Evolutionary conservation across 2,888 invertebrate genomes (phyloP).

Genomic region (Endotricha flammealis): DNA sequence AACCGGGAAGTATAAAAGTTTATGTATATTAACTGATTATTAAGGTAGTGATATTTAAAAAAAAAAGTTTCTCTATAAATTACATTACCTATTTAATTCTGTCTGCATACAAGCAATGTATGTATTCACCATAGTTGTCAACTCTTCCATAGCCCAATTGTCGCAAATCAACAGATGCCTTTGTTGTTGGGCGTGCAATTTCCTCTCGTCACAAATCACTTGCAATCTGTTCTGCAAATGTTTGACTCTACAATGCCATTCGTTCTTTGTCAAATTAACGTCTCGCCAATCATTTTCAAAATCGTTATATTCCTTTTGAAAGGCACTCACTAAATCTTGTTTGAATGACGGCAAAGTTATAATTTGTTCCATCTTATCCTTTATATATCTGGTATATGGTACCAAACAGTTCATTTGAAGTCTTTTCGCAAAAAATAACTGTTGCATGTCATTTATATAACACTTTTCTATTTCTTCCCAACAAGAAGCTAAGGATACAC

Average conservation of each 20-base stretch:
- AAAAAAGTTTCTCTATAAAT: too few species aligned
- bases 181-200: slow-evolving; percentile 73
- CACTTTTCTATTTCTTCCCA: slow-evolving; percentile 73
- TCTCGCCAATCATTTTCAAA: slow-evolving; percentile 78
- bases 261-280: slow-evolving; percentile 77
- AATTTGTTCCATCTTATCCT: slow-evolving; percentile 73
- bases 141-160: slow-evolving; percentile 77
- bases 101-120: slow-evolving; percentile 77
- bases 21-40: too few species aligned
- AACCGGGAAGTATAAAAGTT: too few species aligned
- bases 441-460: slow-evolving; percentile 73
- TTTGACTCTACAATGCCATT: slow-evolving; percentile 78
- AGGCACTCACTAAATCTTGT: slow-evolving; percentile 73
- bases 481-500: slow-evolving; percentile 58
- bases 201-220: slow-evolving; percentile 77
- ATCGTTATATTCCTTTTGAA: slow-evolving; percentile 79
- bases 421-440: slow-evolving; percentile 78
- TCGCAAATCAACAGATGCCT: slow-evolving; percentile 69
- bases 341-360: slow-evolving; percentile 77
- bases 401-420: slow-evolving; percentile 72
- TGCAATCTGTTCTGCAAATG: slow-evolving; percentile 72
- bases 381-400: slow-evolving; percentile 76
- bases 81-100: slow-evolving; percentile 77
- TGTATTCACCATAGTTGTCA: slow-evolving; percentile 73
- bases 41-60: too few species aligned